These are phyloP conservation scores for Drosophila melanosoma DNA, from an alignment of 2,888 invertebrate genomes.

Conservation along the genomic window DNA sequence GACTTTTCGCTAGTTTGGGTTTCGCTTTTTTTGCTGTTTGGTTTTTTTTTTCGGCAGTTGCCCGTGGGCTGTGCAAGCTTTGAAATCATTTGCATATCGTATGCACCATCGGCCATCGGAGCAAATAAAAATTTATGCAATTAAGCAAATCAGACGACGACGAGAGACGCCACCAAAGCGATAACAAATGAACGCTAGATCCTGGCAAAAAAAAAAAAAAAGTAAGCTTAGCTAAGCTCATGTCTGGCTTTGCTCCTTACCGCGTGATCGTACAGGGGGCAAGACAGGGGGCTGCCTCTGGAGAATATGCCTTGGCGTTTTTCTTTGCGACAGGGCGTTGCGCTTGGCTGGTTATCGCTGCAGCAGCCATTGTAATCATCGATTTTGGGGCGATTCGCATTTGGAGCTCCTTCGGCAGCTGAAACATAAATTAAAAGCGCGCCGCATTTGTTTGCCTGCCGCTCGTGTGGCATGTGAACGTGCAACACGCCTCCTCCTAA, in stretches of 20 bases:
- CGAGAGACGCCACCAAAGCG: constrained; percentile 35
- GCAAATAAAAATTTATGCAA: constrained; percentile 82
- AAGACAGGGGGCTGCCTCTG: constrained; percentile 5
- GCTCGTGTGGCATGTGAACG: constrained; percentile 68
- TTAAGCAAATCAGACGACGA: constrained; percentile 76
- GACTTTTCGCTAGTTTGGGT: constrained; percentile 53
- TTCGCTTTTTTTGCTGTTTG: constrained; percentile 3
- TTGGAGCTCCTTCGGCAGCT: constrained; percentile 51
- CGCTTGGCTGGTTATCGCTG: constrained; percentile 67
- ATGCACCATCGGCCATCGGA: constrained; percentile 69
- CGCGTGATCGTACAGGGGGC: constrained; percentile 6
- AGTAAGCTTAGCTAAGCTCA: background rate
- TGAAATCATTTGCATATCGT: constrained; percentile 72
- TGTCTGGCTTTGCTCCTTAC: constrained; percentile 18
- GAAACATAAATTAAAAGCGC: constrained; percentile 64
- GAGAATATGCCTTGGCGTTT: constrained; percentile 8
- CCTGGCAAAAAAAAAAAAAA: constrained; percentile 32
- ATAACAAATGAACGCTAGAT: constrained; percentile 53
- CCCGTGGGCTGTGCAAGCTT: constrained; percentile 38
- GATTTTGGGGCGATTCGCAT: constrained; percentile 26
- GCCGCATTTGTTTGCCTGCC: constrained; percentile 66
- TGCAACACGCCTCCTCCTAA: constrained; percentile 50
- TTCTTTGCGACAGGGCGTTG: constrained; percentile 58
- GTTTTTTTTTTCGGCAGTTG: constrained; percentile 48
- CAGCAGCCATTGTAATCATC: constrained; percentile 35